A percentile compares a stretch with the other conserved stretches of the same genome.
phyloP scores from a whole-genome alignment of 2,888 invertebrate genomes.

The Phengaris alcon region DNA sequence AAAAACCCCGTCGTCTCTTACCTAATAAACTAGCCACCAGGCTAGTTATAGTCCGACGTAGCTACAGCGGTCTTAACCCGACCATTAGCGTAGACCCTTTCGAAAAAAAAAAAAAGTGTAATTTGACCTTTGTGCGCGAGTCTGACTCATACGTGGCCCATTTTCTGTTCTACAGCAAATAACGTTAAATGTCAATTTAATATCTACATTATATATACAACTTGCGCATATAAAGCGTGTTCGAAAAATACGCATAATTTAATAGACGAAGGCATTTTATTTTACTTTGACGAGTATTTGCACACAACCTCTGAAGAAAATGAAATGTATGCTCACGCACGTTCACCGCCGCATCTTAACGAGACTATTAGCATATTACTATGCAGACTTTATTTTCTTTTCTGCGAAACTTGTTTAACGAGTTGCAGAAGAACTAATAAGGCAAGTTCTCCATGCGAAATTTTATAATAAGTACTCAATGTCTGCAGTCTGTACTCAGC shows the following conservation, averaged over 20 bases:
- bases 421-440: slow-evolving; percentile 22
- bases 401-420: slow-evolving; percentile 10
- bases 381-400: slow-evolving; percentile 6
- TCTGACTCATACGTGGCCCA: too few species aligned
- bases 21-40: too few species aligned
- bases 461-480: slow-evolving; percentile 27
- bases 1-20: too few species aligned
- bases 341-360: slow-evolving; percentile 1
- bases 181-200: not conserved
- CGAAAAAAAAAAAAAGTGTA: too few species aligned
- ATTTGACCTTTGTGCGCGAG: too few species aligned
- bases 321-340: not conserved
- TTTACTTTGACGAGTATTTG: not conserved
- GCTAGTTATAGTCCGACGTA: too few species aligned
- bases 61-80: too few species aligned
- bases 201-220: not conserved
- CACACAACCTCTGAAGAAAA: not conserved
- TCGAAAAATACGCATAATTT: not conserved
- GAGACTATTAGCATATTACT: slow-evolving; percentile 5
- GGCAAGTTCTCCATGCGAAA: slow-evolving; percentile 20
- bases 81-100: too few species aligned
- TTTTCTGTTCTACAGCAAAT: not conserved
- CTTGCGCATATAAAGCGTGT: not conserved
- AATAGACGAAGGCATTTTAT: not conserved
- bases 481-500: not conserved